Conservation (phyloP, 2,797 vertebrate species). For the Loris lydekkerianus region DNA sequence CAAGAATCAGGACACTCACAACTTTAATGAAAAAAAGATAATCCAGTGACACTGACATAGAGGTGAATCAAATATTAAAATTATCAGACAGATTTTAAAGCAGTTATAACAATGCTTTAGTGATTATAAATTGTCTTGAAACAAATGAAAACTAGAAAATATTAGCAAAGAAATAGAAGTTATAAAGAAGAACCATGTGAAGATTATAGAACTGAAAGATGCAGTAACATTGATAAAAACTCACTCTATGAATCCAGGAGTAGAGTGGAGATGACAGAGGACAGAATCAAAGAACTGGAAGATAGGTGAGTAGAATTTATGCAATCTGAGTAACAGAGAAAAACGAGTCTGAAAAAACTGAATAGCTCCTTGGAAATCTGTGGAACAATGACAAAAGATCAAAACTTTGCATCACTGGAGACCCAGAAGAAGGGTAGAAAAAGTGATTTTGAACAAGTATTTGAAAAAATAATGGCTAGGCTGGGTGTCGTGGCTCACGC, state of each 20-base stretch:
- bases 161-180: neutral
- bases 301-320: neutral
- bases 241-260: neutral
- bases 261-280: neutral
- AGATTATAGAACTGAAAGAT: slow-evolving; percentile 45
- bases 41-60: neutral
- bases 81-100: neutral
- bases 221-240: neutral
- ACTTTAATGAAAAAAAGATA: neutral
- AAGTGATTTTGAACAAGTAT: neutral
- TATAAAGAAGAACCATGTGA: neutral
- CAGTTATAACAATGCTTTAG: neutral
- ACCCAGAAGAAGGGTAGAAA: neutral
- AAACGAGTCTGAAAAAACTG: neutral
- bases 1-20: neutral
- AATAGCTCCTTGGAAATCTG: neutral
- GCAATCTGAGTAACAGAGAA: neutral
- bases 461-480: neutral
- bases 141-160: slow-evolving; percentile 44
- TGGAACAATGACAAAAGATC: neutral
- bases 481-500: no score
- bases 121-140: slow-evolving; percentile 26
- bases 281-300: neutral
- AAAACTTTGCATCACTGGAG: neutral
- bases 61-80: neutral